A percentile compares a stretch with the other conserved stretches of the same genome.
Evolutionary conservation across 2,113 vertebrate genomes (phyloP).

Genomic region (Orcinus orca): DNA sequence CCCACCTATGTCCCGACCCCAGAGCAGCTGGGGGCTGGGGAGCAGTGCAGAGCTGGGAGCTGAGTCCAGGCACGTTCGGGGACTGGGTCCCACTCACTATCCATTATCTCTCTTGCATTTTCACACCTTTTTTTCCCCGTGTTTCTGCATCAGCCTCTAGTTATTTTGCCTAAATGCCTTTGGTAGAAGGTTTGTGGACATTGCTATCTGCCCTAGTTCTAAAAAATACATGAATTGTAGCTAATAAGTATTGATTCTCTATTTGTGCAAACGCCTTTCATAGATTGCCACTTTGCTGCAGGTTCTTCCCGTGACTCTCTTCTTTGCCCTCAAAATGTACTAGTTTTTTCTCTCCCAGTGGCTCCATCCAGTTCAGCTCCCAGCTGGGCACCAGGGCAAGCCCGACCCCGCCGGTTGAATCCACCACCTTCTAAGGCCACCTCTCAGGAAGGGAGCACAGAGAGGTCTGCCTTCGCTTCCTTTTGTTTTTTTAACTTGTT

Average conservation of each 20-base stretch:
- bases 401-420: accelerated
- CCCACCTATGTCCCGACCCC: accelerated
- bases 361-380: background rate
- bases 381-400: accelerated
- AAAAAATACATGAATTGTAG: background rate
- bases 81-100: background rate
- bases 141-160: background rate
- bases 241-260: background rate
- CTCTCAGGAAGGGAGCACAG: background rate
- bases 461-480: background rate
- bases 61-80: background rate
- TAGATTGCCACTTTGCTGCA: background rate
- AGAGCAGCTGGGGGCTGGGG: background rate
- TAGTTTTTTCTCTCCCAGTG: background rate
- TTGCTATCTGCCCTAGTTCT: background rate
- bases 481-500: background rate
- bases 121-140: background rate
- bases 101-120: background rate
- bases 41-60: no score
- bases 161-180: background rate
- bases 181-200: background rate
- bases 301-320: background rate
- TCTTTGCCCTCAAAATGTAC: background rate
- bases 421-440: background rate
- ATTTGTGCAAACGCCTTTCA: background rate